phyloP scores from a whole-genome alignment of 1,140 invertebrate species.

The Leucophenga varia region DNA sequence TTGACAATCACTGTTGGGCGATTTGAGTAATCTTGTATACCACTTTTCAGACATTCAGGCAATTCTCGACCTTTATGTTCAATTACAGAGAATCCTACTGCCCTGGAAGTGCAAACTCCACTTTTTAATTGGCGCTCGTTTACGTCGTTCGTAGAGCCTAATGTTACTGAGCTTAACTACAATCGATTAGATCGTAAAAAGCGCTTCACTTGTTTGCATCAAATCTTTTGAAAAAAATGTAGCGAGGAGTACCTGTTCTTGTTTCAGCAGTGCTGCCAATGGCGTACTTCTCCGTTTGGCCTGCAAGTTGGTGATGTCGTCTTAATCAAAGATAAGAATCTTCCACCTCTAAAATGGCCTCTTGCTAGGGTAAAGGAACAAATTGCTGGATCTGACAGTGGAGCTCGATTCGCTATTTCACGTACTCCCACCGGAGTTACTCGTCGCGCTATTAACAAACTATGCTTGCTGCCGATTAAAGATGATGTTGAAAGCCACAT shows the following conservation, averaged over 20 bases:
- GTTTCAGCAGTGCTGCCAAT: conserved; percentile 7
- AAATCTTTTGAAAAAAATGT: conserved; percentile 11
- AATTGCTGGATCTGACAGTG: conserved; percentile 1
- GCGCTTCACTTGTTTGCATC: conserved; percentile 4
- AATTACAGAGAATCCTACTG: conserved; percentile 3
- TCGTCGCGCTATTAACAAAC: conserved; percentile 3
- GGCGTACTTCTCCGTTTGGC: neutral
- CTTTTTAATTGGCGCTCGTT: conserved; percentile 25
- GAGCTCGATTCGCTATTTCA: conserved; percentile 1
- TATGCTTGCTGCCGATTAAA: too few species aligned
- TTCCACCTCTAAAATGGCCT: too few species aligned
- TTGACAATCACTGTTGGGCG: conserved; percentile 3
- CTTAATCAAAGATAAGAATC: too few species aligned
- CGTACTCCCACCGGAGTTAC: neutral
- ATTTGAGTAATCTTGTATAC: conserved; percentile 26
- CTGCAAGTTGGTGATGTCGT: too few species aligned
- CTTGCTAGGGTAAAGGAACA: neutral
- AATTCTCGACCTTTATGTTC: too few species aligned
- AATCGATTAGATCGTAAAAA: conserved; percentile 6
- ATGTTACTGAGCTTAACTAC: conserved; percentile 8
- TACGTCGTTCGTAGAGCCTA: conserved; percentile 30
- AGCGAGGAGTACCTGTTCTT: neutral
- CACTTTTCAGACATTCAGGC: conserved; percentile 7
- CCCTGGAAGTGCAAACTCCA: conserved; percentile 8
- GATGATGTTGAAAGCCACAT: too few species aligned